Conservation (phyloP, 2,888 invertebrate genomes). For the Leucophenga maculata region DNA sequence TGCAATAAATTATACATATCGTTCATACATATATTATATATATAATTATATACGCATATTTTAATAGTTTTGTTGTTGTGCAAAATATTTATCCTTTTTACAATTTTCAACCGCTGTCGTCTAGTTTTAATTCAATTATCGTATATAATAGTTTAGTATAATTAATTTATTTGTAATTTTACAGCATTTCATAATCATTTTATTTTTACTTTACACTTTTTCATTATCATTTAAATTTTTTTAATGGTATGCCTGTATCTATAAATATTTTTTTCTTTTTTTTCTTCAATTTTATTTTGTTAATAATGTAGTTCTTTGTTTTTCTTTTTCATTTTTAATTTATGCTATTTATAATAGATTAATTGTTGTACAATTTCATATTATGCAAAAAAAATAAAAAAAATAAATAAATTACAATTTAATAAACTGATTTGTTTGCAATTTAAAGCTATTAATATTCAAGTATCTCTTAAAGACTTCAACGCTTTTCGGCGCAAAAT, state of each 20-base stretch:
- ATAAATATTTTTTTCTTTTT: conserved; percentile 54
- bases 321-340: conserved; percentile 36
- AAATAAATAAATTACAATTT: conserved; percentile 21
- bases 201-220: conserved; percentile 25
- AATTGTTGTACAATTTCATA: conserved; percentile 45
- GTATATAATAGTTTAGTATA: neutral
- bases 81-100: conserved; percentile 10
- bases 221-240: conserved; percentile 21
- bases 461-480: no score
- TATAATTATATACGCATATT: neutral
- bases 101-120: conserved; percentile 6
- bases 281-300: conserved; percentile 34
- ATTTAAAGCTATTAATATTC: conserved; percentile 39
- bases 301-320: conserved; percentile 6
- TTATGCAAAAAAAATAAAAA: neutral
- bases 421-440: conserved; percentile 18
- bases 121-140: no score
- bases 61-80: neutral
- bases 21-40: neutral
- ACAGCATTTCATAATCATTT: conserved; percentile 17
- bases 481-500: neutral
- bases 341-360: conserved; percentile 45
- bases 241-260: conserved; percentile 59
- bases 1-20: neutral
- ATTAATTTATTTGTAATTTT: conserved; percentile 30